A percentile compares a stretch with the other conserved stretches of the same genome.
phyloP scores from a whole-genome alignment of 2,113 vertebrate genomes.

The Saccopteryx bilineata region DNA sequence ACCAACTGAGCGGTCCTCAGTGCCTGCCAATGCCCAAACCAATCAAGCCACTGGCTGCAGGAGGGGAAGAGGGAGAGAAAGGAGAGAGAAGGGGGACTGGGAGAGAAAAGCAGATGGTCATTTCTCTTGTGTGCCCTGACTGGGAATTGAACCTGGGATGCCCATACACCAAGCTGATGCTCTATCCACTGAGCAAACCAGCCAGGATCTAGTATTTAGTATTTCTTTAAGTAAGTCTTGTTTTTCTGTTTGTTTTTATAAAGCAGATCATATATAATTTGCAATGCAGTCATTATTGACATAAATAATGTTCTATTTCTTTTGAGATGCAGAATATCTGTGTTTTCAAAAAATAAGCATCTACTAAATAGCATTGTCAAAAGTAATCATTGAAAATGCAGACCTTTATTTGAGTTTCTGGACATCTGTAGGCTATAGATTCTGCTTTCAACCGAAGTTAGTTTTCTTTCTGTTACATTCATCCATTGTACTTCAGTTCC shows the following conservation, averaged over 20 bases:
- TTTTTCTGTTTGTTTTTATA: neutral
- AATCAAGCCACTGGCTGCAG: too few relatives aligned
- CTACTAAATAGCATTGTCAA: neutral
- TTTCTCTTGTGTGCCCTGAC: too few relatives aligned
- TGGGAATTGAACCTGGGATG: too few relatives aligned
- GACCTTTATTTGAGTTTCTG: neutral
- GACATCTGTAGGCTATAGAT: neutral
- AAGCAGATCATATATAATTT: neutral
- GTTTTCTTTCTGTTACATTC: neutral
- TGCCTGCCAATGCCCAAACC: too few relatives aligned
- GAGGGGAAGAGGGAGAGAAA: too few relatives aligned
- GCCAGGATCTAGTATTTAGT: too few relatives aligned
- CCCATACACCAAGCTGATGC: too few relatives aligned
- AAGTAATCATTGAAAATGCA: constrained; percentile 37
- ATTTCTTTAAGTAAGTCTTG: neutral
- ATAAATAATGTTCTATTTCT: neutral
- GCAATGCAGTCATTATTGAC: neutral
- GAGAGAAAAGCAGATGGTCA: too few relatives aligned
- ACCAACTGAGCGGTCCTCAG: too few relatives aligned
- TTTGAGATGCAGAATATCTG: neutral
- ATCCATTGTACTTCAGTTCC: neutral
- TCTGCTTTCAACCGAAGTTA: neutral
- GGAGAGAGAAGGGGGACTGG: too few relatives aligned
- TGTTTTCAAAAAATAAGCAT: neutral
- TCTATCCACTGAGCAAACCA: too few relatives aligned